Conservation (phyloP, 1,140 invertebrate genomes). For the Acromyrmex echinatior region DNA sequence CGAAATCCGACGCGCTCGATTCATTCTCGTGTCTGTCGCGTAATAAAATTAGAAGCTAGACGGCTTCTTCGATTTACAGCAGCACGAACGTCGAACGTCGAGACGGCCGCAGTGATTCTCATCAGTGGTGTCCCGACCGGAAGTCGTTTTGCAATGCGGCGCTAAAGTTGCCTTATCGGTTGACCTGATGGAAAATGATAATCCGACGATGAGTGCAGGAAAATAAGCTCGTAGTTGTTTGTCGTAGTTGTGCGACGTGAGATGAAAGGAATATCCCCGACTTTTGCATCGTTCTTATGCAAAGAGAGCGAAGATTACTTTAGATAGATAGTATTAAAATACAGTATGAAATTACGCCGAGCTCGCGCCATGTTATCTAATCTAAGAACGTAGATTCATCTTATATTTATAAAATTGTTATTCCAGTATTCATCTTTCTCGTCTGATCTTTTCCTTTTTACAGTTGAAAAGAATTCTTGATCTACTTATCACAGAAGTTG, state of each 20-base stretch:
- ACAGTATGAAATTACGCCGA: background rate
- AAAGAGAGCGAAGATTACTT: slow-evolving; percentile 12
- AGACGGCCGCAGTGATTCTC: slow-evolving; percentile 24
- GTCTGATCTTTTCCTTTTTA: background rate
- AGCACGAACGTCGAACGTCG: slow-evolving; percentile 10
- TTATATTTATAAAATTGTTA: background rate
- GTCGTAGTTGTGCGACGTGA: background rate
- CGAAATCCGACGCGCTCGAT: slow-evolving; percentile 1
- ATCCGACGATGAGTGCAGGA: background rate
- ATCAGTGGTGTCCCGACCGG: background rate
- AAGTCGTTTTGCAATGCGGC: slow-evolving; percentile 28
- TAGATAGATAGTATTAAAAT: background rate
- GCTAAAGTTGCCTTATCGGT: background rate
- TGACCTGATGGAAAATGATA: slow-evolving; percentile 12
- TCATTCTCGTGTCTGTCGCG: slow-evolving; percentile 32
- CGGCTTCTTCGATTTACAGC: slow-evolving; percentile 44
- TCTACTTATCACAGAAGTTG: background rate
- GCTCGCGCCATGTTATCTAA: background rate
- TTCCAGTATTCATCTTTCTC: background rate
- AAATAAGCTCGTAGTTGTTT: background rate
- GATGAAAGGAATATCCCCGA: background rate
- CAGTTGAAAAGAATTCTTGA: background rate
- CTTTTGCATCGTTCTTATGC: slow-evolving; percentile 2
- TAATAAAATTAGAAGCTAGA: slow-evolving; percentile 60
- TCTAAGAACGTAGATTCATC: background rate